These are phyloP conservation scores for Bradypus variegatus DNA, from an alignment of 2,797 vertebrate genomes.

Conservation along the genomic window DNA sequence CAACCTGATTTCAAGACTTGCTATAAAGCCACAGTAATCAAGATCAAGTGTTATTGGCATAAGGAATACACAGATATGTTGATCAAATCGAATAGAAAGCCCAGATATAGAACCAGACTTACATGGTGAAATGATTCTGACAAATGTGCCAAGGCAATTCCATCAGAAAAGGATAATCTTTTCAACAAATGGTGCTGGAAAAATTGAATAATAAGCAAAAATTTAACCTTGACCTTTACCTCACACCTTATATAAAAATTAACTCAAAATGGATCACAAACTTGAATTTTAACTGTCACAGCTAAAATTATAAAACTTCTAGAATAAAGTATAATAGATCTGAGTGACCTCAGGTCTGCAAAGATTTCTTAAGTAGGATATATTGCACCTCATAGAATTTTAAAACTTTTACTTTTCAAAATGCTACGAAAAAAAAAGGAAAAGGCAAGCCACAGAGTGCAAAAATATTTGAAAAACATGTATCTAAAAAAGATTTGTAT, in stretches of 20 bases:
- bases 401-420: not conserved
- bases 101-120: not conserved
- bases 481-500: too few species aligned
- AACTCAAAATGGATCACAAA: too few species aligned
- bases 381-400: not conserved
- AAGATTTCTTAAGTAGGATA: not conserved
- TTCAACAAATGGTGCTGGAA: too few species aligned
- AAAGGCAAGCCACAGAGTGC: not conserved
- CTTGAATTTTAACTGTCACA: too few species aligned
- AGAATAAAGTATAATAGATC: not conserved
- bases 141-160: not conserved
- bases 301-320: too few species aligned
- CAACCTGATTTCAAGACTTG: not conserved
- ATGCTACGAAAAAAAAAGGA: not conserved
- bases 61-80: not conserved
- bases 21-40: not conserved
- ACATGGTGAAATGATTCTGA: too few species aligned
- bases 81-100: not conserved
- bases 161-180: too few species aligned
- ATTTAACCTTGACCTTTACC: not conserved
- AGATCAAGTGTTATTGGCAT: too few species aligned
- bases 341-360: not conserved
- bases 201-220: not conserved
- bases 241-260: too few species aligned
- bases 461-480: not conserved